These are phyloP conservation scores for Drosophila nigromelanica DNA, from an alignment of 1,140 invertebrate genomes.

Conservation along the genomic window DNA sequence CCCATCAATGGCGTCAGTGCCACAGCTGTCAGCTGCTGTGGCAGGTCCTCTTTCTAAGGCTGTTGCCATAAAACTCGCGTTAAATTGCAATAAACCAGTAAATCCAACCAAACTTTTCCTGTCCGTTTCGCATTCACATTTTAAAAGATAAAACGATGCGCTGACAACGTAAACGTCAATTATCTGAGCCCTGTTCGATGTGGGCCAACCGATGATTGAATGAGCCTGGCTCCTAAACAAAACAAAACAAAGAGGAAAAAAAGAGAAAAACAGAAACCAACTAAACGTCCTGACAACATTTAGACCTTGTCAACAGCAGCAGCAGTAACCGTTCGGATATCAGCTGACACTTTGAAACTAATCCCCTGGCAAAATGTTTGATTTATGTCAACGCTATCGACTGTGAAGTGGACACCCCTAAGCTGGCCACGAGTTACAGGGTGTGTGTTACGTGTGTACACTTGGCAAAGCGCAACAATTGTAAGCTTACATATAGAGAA, in stretches of 20 bases:
- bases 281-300: constrained; percentile 35
- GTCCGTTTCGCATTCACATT: constrained; percentile 27
- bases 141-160: constrained; percentile 59
- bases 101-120: constrained; percentile 42
- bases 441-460: neutral
- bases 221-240: constrained; percentile 44
- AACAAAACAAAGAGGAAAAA: constrained; percentile 50
- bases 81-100: constrained; percentile 63
- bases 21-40: neutral
- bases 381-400: constrained; percentile 69
- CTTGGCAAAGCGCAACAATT: too few species aligned
- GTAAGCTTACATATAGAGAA: too few species aligned
- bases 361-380: constrained; percentile 68
- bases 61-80: constrained; percentile 41
- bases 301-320: constrained; percentile 56
- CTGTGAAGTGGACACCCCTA: neutral
- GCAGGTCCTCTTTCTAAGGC: constrained; percentile 24
- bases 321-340: constrained; percentile 36
- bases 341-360: constrained; percentile 62
- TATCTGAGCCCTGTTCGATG: constrained; percentile 43
- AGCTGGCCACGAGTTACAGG: neutral
- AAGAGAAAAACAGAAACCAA: constrained; percentile 60
- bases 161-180: constrained; percentile 65
- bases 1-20: constrained; percentile 26
- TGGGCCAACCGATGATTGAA: constrained; percentile 57